Evolutionary conservation across 2,888 invertebrate species (phyloP), one percentile per base, ranked within the genome.

Genomic region (Trimorus sp.): DNA sequence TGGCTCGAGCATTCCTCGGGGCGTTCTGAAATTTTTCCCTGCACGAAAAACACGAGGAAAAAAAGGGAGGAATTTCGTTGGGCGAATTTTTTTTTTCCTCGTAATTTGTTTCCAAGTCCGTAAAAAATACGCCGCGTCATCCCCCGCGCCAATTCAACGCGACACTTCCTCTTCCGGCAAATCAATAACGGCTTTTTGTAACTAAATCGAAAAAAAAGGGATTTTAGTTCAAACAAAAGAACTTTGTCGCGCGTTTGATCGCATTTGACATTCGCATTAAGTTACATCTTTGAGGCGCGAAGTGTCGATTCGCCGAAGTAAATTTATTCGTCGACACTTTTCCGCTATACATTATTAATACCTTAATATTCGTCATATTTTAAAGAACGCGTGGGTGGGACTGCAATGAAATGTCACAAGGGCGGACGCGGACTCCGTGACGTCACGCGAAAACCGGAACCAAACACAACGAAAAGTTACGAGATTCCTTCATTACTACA

Each of bases 341-440:
- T n/a, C 49, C 16, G 45, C 8, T 6, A 16, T 16, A 8, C 11
- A 42, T 60, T 54, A 16, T 9, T 36, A 15, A 56, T 54, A 37
- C 40, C 1, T 15, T 12, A 0, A 12, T 48, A 37, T 36, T 6
- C 36, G 45, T 68, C 12, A 37, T 56, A 26, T 66, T 40, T 49
- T 37, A 56, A 71, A 62, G 14, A 62, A 53, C 26, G 71, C 62
- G 73, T 73, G 15, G 73, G 73, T 14, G 12, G 53, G n/a, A 16
- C n/a, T 36, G 42, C 42, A 60, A 71, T 49, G 48, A 73, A 73
- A 73, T 73, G 73, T 73, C 73, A 73, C 54, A 56, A 42, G 53
- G 62, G 14, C 56, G 42, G 1, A 40, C 59, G 12, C 12, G 8
- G 56, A 48, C 12, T 8, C 59, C 12, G 12, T 73, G 54, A 63